Percentiles rank a stretch among this genome's conserved stretches.
Evolutionary conservation across 2,797 vertebrate species (phyloP).

Genomic region (Orientallactaga sibirica): DNA sequence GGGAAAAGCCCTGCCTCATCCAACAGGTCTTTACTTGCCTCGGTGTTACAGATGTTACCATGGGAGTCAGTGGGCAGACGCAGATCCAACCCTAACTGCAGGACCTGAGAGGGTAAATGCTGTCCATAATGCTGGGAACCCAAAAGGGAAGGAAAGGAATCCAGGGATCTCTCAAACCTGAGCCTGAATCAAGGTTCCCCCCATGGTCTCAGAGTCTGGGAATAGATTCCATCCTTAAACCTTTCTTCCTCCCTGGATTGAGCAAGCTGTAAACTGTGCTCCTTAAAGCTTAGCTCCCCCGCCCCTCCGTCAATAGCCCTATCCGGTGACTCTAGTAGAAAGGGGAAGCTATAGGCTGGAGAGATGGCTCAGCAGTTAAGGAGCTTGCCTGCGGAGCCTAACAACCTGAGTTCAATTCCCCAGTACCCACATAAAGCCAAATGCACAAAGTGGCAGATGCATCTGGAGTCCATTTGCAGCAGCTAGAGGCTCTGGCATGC

Average conservation of each 20-base stretch:
- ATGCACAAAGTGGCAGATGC: too few relatives aligned
- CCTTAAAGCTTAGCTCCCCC: neutral
- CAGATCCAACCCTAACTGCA: neutral
- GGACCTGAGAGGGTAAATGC: neutral
- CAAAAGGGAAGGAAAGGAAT: neutral
- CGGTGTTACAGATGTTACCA: neutral
- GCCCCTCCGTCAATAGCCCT: neutral
- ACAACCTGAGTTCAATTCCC: too few relatives aligned
- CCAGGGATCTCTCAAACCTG: neutral
- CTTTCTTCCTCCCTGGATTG: too few relatives aligned
- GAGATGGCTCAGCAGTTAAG: too few relatives aligned
- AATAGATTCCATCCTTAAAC: neutral
- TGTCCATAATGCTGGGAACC: neutral
- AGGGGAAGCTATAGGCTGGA: too few relatives aligned
- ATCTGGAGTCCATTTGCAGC: too few relatives aligned
- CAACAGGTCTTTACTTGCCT: constrained; percentile 8
- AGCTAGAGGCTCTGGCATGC: too few relatives aligned
- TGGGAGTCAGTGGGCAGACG: neutral
- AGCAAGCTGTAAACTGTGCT: neutral
- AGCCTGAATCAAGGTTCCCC: neutral
- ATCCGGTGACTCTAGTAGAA: neutral
- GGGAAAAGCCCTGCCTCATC: neutral
- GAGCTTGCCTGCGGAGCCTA: too few relatives aligned
- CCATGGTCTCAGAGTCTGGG: neutral
- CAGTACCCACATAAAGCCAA: too few relatives aligned